phyloP scores from a whole-genome alignment of 64 coral and sea anemone genomes.

The Anthopleura sola region DNA sequence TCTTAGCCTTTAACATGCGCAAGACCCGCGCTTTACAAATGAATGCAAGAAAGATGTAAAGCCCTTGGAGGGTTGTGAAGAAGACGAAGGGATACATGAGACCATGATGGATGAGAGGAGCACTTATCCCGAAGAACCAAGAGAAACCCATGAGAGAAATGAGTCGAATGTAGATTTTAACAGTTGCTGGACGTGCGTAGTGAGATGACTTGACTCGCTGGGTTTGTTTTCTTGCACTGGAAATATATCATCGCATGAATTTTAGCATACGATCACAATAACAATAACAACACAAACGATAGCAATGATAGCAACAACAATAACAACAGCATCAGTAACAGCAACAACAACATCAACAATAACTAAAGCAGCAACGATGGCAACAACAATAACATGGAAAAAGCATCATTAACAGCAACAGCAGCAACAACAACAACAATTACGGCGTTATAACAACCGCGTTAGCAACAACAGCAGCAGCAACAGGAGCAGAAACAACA shows the following conservation, averaged over 20 bases:
- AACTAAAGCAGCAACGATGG: no score
- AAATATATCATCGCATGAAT: not conserved
- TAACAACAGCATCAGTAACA: no score
- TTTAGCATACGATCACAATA: not conserved
- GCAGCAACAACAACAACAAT: no score
- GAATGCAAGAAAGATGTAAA: conserved; percentile 56
- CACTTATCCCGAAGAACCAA: conserved; percentile 86
- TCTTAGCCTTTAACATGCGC: conserved; percentile 21
- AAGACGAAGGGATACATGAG: conserved; percentile 86
- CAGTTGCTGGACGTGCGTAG: conserved; percentile 27
- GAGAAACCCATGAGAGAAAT: conserved; percentile 88
- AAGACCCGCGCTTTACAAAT: conserved; percentile 49
- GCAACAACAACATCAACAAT: no score
- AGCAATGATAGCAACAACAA: no score
- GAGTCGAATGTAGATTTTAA: conserved; percentile 83
- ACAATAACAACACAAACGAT: no score
- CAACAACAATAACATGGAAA: no score
- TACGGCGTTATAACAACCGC: no score
- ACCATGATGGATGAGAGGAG: conserved; percentile 57
- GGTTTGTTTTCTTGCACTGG: conserved; percentile 62
- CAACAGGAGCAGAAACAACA: no score
- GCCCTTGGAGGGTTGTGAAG: conserved; percentile 76
- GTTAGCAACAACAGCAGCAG: no score
- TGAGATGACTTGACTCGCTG: conserved; percentile 47
- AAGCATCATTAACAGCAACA: no score